Conservation (phyloP, 2,797 vertebrate genomes). For the Pterois miles region DNA sequence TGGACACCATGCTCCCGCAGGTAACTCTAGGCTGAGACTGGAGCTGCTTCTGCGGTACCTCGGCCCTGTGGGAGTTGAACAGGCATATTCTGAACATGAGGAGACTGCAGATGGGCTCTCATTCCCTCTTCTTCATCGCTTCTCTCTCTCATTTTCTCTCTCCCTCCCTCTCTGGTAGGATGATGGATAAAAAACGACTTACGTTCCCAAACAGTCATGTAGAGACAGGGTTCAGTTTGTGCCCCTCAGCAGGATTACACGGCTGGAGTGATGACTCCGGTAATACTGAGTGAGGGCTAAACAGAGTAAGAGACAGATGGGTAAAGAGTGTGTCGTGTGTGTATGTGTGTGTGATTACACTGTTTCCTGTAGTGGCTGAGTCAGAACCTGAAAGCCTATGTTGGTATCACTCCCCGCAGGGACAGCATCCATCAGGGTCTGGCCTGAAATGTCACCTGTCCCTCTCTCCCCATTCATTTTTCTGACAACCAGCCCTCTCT, state of each 20-base stretch:
- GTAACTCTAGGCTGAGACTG: constrained; percentile 57
- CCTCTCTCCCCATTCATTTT: constrained; percentile 52
- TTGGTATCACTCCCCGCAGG: constrained; percentile 59
- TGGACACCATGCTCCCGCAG: constrained; percentile 81
- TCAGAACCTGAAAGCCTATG: constrained; percentile 57
- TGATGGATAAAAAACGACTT: constrained; percentile 71
- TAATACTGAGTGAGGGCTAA: constrained; percentile 69
- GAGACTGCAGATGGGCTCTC: constrained; percentile 26
- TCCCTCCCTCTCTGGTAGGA: constrained; percentile 16
- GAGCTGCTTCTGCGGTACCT: neutral
- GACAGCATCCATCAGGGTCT: constrained; percentile 71
- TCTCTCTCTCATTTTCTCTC: neutral
- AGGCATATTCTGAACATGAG: constrained; percentile 10
- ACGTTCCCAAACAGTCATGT: constrained; percentile 60
- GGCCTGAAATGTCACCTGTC: constrained; percentile 57
- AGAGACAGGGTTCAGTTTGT: constrained; percentile 68
- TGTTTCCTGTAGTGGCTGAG: constrained; percentile 52
- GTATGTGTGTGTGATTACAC: constrained; percentile 34
- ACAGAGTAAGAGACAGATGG: constrained; percentile 56
- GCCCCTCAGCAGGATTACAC: constrained; percentile 70
- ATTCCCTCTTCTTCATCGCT: neutral
- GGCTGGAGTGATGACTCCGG: constrained; percentile 69
- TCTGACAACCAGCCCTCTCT: constrained; percentile 48
- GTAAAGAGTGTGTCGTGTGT: constrained; percentile 9
- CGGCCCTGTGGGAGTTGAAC: neutral